Evolutionary conservation across 53 echinoderm and acorn worm genomes (phyloP).

Genomic region (Holothuria scabra): DNA sequence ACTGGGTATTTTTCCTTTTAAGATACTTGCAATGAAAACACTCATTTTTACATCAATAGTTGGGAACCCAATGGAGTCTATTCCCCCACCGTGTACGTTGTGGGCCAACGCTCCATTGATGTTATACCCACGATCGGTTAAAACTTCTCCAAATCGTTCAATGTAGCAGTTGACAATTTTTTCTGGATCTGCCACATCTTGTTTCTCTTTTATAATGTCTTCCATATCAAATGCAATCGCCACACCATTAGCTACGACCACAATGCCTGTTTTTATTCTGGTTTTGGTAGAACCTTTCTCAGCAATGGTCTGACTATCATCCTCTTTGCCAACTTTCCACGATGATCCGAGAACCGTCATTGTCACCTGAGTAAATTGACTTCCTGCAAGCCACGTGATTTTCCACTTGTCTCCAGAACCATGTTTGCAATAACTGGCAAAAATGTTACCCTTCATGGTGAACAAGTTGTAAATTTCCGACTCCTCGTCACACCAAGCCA

Average conservation of each 20-base stretch:
- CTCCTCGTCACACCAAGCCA: conserved; percentile 2
- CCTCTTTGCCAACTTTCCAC: conserved; percentile 21
- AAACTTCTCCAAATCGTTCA: background rate
- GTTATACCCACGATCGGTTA: background rate
- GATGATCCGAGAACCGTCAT: conserved; percentile 15
- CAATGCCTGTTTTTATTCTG: conserved; percentile 14
- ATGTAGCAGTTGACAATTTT: background rate
- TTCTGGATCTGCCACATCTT: background rate
- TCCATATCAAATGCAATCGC: conserved; percentile 17
- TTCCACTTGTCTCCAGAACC: conserved; percentile 21
- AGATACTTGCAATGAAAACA: background rate
- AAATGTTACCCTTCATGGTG: background rate
- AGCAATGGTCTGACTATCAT: background rate
- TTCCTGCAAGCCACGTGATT: conserved; percentile 12
- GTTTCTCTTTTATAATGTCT: background rate
- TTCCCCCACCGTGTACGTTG: background rate
- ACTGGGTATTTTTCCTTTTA: background rate
- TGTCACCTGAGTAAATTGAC: background rate
- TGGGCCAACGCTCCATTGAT: conserved; percentile 25
- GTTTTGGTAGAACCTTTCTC: conserved; percentile 4
- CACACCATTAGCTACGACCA: background rate
- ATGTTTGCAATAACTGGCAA: conserved; percentile 22
- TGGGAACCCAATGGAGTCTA: conserved; percentile 1
- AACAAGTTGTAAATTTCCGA: conserved; percentile 7
- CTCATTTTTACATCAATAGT: conserved; percentile 5